Percentiles rank a stretch among this genome's conserved stretches.
Conservation (phyloP, 2,113 vertebrate species). For the Mesocricetus auratus region DNA sequence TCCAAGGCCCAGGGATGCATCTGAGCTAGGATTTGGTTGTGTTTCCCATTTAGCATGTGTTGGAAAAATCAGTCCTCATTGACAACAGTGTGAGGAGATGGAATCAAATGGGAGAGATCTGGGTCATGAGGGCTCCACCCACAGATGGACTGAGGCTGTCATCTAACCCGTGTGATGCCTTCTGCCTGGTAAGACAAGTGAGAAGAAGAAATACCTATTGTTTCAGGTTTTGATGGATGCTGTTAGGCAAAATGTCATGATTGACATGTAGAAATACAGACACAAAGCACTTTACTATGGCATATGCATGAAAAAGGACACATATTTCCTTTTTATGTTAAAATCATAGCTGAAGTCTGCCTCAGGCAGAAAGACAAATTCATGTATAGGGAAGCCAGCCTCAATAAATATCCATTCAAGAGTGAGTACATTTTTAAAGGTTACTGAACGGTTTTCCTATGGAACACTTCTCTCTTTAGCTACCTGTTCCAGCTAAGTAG, state of each 20-base stretch:
- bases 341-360: constrained; percentile 16
- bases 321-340: not conserved
- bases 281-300: not conserved
- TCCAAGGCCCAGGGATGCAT: not conserved
- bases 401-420: constrained; percentile 5
- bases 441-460: not conserved
- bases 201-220: not conserved
- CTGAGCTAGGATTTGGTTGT: not conserved
- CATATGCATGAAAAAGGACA: not conserved
- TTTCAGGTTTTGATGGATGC: not conserved
- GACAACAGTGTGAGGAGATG: not conserved
- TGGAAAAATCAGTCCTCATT: not conserved
- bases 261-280: no score
- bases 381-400: not conserved
- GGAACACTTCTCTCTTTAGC: not conserved
- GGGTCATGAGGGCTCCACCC: not conserved
- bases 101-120: not conserved
- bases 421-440: not conserved
- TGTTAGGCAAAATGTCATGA: not conserved
- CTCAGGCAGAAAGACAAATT: constrained; percentile 4
- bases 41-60: not conserved
- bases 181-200: not conserved
- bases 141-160: not conserved
- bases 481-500: not conserved
- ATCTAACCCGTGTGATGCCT: not conserved